These are phyloP conservation scores for Laterallus jamaicensis DNA, from an alignment of 2,113 vertebrate genomes.

Conservation along the genomic window DNA sequence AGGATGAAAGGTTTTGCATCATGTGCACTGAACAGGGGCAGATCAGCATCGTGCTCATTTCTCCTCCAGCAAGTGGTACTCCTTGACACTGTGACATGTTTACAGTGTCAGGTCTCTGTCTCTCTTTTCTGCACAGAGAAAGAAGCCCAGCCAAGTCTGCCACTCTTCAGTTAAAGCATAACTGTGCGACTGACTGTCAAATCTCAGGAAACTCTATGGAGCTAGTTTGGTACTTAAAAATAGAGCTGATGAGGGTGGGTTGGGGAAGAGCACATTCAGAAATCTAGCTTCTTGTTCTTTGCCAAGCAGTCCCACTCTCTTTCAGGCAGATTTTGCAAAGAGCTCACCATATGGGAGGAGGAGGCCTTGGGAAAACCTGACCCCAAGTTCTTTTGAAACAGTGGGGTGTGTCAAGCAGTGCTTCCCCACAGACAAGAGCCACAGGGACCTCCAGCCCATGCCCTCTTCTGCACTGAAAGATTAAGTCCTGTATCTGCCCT, in stretches of 20 bases:
- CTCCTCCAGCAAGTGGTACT: background rate
- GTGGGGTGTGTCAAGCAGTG: background rate
- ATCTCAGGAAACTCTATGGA: background rate
- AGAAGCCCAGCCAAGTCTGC: background rate
- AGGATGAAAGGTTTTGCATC: background rate
- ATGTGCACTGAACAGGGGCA: background rate
- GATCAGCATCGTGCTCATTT: background rate
- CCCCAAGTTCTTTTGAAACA: background rate
- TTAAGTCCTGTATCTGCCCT: background rate
- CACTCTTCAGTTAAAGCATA: background rate
- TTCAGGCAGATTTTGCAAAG: background rate
- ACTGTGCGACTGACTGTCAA: background rate
- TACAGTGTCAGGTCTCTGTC: background rate
- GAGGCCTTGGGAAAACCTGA: background rate
- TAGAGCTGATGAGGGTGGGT: constrained; percentile 10
- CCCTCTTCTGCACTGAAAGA: background rate
- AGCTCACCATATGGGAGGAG: background rate
- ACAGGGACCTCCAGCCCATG: background rate
- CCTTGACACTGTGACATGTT: background rate
- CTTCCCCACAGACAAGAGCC: fast-evolving
- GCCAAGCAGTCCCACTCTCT: background rate
- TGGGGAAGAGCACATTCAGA: background rate
- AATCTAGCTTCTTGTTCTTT: constrained; percentile 6
- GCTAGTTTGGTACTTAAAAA: constrained; percentile 26
- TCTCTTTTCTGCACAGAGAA: background rate